Base-by-base conservation (phyloP, 92 coral and sea anemone genomes). In the Nematostella vectensis region DNA sequence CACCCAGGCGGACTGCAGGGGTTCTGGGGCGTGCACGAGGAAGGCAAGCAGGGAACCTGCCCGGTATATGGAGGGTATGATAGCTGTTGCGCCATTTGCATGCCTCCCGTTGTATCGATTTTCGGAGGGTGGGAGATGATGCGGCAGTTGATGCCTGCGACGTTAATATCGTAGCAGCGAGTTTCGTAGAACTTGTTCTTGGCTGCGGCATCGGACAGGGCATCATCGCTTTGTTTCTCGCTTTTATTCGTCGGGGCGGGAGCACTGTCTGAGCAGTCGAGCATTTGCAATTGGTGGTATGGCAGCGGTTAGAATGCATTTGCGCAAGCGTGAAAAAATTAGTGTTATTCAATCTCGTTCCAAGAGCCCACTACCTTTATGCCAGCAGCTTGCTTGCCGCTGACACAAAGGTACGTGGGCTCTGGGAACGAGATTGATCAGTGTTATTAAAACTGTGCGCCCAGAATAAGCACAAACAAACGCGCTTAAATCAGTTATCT, bases 101-200 rank as follows among this genome's bases (percentile, higher is more conserved):
- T 27, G 11, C 59, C 65, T 18, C 67, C 48, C 43, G 75, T 60
- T 54, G 78, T 63, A 57, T 79, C 81, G 18, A 79, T 61, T 24
- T 47, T 50, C 29, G 88, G 88, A 18, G 83, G 88, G 4, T 75
- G 77, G 29, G 82, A 81, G 29, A 68, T 47, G 55, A 81, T 75
- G 59, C 78, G 70, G 57, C 88, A 81, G 55, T 81, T 68, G 20
- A 74, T 59, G 58, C 78, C 75, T 17, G 75, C 83, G 17, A 69
- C 59, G 31, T 81, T 64, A 50, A 75, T 50, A 26, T 78, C 78
- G 62, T 68, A 81, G 29, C 88, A 81, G 25, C 58, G 75, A 3
- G 69, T 81, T 48, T 70, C 31, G 65, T 83, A 81, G 71, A 66
- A 66, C 61, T 78, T 47, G 58, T 59, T 54, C 50, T 50, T 33